Percentiles rank a stretch among this genome's conserved stretches.
These are phyloP conservation scores for Cebidichthys violaceus DNA, from an alignment of 2,113 vertebrate genomes.

Conservation along the genomic window DNA sequence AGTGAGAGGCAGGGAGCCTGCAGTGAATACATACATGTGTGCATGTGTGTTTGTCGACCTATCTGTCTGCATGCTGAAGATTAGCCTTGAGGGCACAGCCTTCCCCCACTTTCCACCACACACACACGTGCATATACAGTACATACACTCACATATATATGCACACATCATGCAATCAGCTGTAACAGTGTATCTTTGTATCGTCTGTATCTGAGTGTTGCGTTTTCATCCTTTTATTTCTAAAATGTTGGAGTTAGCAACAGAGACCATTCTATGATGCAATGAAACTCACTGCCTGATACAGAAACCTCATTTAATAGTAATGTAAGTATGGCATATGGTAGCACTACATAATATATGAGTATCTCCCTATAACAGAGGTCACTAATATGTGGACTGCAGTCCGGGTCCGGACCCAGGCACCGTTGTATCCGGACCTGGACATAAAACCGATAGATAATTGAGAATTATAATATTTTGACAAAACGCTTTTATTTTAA, in stretches of 20 bases:
- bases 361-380: conserved; percentile 23
- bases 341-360: conserved; percentile 39
- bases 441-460: no score
- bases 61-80: conserved; percentile 56
- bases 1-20: conserved; percentile 67
- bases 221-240: conserved; percentile 21
- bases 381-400: no score
- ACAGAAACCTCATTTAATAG: conserved; percentile 45
- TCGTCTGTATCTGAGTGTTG: neutral
- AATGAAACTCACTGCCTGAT: conserved; percentile 27
- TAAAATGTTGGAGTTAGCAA: conserved; percentile 3
- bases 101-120: neutral
- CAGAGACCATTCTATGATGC: conserved; percentile 42
- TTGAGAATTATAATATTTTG: no score
- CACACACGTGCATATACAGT: conserved; percentile 1
- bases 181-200: conserved; percentile 37
- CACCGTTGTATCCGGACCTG: no score
- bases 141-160: conserved; percentile 11
- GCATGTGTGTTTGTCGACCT: conserved; percentile 21
- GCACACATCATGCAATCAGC: conserved; percentile 56
- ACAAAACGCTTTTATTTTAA: no score
- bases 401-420: no score
- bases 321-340: conserved; percentile 50
- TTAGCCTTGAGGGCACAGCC: conserved; percentile 65
- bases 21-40: conserved; percentile 63